Percentiles rank a stretch among this genome's conserved stretches.
Evolutionary conservation across 2,888 invertebrate species (phyloP).

Genomic region (Oxytorus armatus): DNA sequence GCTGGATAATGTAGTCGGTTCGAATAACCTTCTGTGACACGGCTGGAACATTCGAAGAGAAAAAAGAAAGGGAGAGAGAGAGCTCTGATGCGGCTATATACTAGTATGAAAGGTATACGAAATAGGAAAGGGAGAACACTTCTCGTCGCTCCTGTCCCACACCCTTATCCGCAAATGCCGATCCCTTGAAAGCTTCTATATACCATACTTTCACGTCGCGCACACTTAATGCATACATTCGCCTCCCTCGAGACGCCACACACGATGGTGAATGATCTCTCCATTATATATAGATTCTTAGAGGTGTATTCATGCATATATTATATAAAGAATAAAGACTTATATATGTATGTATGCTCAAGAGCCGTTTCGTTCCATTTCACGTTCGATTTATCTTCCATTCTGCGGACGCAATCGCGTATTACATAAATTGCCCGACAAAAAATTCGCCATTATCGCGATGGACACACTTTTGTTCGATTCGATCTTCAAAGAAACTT

Average conservation of each 20-base stretch:
- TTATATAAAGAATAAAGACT: slow-evolving; percentile 29
- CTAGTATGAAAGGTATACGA: slow-evolving; percentile 43
- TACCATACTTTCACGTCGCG: slow-evolving; percentile 1
- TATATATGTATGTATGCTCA: not conserved
- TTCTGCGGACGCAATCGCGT: not conserved
- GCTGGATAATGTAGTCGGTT: slow-evolving; percentile 72
- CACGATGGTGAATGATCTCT: slow-evolving; percentile 44
- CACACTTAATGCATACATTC: slow-evolving; percentile 29
- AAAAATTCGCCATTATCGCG: not conserved
- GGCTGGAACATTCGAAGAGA: slow-evolving; percentile 59
- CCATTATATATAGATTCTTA: too few species aligned
- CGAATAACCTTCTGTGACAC: slow-evolving; percentile 54
- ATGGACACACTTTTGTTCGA: not conserved
- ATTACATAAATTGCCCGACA: slow-evolving; percentile 22
- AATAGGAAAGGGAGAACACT: slow-evolving; percentile 57
- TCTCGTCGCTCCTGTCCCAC: slow-evolving; percentile 43
- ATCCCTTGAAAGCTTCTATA: slow-evolving; percentile 61
- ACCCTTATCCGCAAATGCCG: slow-evolving; percentile 23
- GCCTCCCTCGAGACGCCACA: slow-evolving; percentile 19
- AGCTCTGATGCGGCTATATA: slow-evolving; percentile 27
- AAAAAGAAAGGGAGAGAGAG: slow-evolving; percentile 35
- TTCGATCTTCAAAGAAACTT: slow-evolving; percentile 6
- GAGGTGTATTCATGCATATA: not conserved
- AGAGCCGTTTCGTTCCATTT: slow-evolving; percentile 53
- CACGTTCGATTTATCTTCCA: slow-evolving; percentile 49